Evolutionary conservation across 1,140 invertebrate genomes (phyloP).

Genomic region (Hycleus phaleratus): DNA sequence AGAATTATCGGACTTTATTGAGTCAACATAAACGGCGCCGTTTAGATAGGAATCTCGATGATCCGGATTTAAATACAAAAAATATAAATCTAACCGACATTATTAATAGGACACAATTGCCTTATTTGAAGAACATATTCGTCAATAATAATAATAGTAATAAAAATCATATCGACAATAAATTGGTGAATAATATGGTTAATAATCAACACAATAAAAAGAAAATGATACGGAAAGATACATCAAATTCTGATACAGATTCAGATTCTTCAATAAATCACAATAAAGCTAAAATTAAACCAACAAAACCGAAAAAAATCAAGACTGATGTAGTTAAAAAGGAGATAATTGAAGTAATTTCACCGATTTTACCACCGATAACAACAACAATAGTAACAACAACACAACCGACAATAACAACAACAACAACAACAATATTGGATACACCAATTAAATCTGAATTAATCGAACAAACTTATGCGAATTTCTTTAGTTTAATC

Average conservation of each 20-base stretch:
- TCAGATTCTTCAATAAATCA: slow-evolving; percentile 34
- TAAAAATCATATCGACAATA: slow-evolving; percentile 10
- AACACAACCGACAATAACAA: slow-evolving; percentile 5
- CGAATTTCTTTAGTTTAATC: slow-evolving; percentile 74
- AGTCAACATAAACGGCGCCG: slow-evolving; percentile 55
- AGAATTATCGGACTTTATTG: slow-evolving; percentile 60
- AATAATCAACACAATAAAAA: slow-evolving; percentile 1
- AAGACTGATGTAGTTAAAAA: background rate
- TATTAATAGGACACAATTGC: slow-evolving; percentile 37
- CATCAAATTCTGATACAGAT: slow-evolving; percentile 37
- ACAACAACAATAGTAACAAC: slow-evolving; percentile 6
- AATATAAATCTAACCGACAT: slow-evolving; percentile 31
- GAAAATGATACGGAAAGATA: slow-evolving; percentile 8
- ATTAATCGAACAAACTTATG: slow-evolving; percentile 65
- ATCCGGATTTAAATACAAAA: slow-evolving; percentile 32
- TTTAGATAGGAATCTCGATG: slow-evolving; percentile 42
- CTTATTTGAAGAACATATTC: slow-evolving; percentile 40
- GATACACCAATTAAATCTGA: slow-evolving; percentile 42
- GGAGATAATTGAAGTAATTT: slow-evolving; percentile 6
- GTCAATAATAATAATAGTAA: slow-evolving; percentile 19
- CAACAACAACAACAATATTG: slow-evolving; percentile 11
- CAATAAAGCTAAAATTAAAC: slow-evolving; percentile 20
- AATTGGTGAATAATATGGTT: slow-evolving; percentile 7
- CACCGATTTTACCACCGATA: background rate
- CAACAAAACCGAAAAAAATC: slow-evolving; percentile 12